These are phyloP conservation scores for Aphelocoma coerulescens DNA, from an alignment of 2,113 vertebrate species.

Conservation along the genomic window DNA sequence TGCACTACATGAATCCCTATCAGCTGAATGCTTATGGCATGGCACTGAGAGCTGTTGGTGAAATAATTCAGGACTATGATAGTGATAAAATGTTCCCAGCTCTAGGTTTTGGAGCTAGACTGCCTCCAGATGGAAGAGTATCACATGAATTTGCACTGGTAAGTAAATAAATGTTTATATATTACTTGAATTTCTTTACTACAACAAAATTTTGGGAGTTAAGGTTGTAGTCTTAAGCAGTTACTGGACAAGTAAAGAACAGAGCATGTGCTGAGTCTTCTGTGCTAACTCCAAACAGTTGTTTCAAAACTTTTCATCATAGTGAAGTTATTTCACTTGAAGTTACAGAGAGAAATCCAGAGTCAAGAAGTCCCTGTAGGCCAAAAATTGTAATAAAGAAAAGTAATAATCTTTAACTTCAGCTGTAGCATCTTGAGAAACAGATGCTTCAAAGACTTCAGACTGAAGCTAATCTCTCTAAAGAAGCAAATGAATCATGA, in stretches of 20 bases:
- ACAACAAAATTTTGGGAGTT: background rate
- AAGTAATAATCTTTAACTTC: background rate
- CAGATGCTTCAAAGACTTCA: background rate
- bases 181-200: background rate
- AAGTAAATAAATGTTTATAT: constrained; percentile 43
- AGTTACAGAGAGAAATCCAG: background rate
- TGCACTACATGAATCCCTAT: constrained; percentile 98
- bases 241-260: background rate
- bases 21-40: constrained; percentile 95
- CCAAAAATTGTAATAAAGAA: background rate
- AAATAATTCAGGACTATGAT: constrained; percentile 98
- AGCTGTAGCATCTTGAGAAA: background rate
- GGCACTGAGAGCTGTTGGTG: constrained; percentile 94
- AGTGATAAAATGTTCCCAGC: constrained; percentile 99
- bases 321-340: background rate
- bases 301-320: background rate
- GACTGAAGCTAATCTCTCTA: background rate
- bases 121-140: constrained; percentile 93
- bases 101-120: constrained; percentile 93
- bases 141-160: constrained; percentile 98
- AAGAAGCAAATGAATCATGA: background rate
- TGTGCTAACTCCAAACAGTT: background rate
- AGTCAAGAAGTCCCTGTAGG: background rate
- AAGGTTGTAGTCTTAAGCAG: background rate
- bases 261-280: background rate